Percentiles rank a stretch among this genome's conserved stretches.
Evolutionary conservation across 2,888 invertebrate genomes (phyloP).

Genomic region (Tenodera sinensis): DNA sequence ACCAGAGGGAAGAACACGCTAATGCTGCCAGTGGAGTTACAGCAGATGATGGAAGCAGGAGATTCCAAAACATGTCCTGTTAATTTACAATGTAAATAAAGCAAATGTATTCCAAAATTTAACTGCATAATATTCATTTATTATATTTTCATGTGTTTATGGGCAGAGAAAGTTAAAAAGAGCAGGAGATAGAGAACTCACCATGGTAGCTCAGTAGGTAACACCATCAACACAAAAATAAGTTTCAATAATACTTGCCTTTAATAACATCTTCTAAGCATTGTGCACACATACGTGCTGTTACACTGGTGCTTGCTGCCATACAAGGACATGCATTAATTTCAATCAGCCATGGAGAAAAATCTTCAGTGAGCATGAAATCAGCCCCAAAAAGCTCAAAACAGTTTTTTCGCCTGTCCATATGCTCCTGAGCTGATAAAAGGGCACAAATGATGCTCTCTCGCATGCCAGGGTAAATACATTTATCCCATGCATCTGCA

Average conservation of each 20-base stretch:
- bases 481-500: slow-evolving; percentile 64
- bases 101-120: no score
- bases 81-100: no score
- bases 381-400: slow-evolving; percentile 92
- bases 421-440: slow-evolving; percentile 70
- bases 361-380: slow-evolving; percentile 83
- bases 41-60: no score
- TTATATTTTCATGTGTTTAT: no score
- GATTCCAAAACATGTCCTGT: no score
- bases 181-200: background rate
- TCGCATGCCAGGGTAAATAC: slow-evolving; percentile 81
- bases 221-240: no score
- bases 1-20: no score
- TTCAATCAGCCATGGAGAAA: slow-evolving; percentile 85
- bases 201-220: background rate
- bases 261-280: slow-evolving; percentile 83
- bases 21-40: no score
- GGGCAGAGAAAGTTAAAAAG: no score
- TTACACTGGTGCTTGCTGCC: slow-evolving; percentile 79
- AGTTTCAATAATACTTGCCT: slow-evolving; percentile 51
- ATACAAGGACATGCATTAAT: slow-evolving; percentile 89
- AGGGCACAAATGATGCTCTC: slow-evolving; percentile 77
- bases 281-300: slow-evolving; percentile 74
- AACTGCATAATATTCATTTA: no score
- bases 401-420: slow-evolving; percentile 65